Conservation (phyloP, 2,113 vertebrate species). For the Brachypteracias leptosomus region DNA sequence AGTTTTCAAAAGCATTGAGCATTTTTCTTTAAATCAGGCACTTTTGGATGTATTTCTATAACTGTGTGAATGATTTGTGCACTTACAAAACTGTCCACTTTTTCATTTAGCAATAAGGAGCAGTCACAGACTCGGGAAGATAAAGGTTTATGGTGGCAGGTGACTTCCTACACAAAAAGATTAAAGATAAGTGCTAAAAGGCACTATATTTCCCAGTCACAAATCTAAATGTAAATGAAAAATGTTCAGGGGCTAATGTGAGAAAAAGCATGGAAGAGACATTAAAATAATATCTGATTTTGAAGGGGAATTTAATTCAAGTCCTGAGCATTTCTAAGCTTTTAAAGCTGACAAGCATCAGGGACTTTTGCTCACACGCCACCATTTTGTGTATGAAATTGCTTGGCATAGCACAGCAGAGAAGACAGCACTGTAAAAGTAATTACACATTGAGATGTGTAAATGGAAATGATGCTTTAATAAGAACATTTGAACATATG, state of each 20-base stretch:
- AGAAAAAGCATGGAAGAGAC: not conserved
- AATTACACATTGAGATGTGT: constrained; percentile 49
- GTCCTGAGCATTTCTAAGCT: not conserved
- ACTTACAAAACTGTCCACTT: not conserved
- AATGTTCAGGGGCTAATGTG: not conserved
- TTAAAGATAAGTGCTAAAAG: constrained; percentile 32
- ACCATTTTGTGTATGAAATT: not conserved
- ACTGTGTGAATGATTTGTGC: not conserved
- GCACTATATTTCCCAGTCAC: not conserved
- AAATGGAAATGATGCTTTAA: constrained; percentile 46
- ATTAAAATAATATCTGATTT: constrained; percentile 37
- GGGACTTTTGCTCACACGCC: not conserved
- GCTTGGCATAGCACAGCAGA: not conserved
- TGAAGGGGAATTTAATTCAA: constrained; percentile 16
- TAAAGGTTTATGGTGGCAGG: constrained; percentile 35
- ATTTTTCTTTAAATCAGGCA: not conserved
- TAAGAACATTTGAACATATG: constrained; percentile 40
- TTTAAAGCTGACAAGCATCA: constrained; percentile 34
- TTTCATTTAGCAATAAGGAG: not conserved
- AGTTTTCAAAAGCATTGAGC: not conserved
- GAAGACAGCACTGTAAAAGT: constrained; percentile 31
- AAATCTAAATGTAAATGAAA: constrained; percentile 38
- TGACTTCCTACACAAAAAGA: constrained; percentile 4
- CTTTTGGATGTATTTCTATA: not conserved
- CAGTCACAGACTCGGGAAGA: not conserved